phyloP scores from a whole-genome alignment of 2,797 vertebrate genomes.

The Betta splendens region DNA sequence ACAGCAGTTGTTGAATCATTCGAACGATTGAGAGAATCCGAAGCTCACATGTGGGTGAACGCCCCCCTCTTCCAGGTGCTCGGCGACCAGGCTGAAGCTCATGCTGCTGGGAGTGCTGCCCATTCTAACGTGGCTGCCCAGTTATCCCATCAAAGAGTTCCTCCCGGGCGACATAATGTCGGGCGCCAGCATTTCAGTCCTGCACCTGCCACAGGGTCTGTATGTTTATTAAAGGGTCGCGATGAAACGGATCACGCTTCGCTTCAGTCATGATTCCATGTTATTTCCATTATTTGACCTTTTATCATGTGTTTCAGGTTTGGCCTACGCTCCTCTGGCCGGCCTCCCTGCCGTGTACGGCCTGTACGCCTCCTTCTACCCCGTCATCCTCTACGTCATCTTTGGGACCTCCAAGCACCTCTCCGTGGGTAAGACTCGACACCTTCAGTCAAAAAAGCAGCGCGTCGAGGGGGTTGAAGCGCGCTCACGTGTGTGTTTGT shows the following conservation, averaged over 20 bases:
- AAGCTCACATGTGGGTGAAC: too few species aligned
- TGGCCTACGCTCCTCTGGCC: conserved; percentile 84
- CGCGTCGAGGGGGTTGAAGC: neutral
- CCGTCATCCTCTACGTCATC: conserved; percentile 82
- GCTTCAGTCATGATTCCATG: too few species aligned
- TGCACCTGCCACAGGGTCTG: conserved; percentile 94
- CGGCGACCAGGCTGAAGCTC: conserved; percentile 59
- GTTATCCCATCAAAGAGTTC: conserved; percentile 88
- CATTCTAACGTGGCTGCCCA: conserved; percentile 88
- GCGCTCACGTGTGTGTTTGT: neutral
- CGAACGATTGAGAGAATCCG: too few species aligned
- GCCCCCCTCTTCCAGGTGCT: conserved; percentile 73
- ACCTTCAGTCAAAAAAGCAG: neutral
- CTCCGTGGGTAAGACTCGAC: conserved; percentile 75
- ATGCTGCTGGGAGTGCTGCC: conserved; percentile 74
- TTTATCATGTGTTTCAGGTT: conserved; percentile 63
- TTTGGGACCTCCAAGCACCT: conserved; percentile 84
- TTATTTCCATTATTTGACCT: too few species aligned
- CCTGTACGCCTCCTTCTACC: conserved; percentile 82
- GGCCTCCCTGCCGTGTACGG: conserved; percentile 79
- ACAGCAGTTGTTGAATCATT: too few species aligned
- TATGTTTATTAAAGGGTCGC: conserved; percentile 11
- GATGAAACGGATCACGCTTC: too few species aligned
- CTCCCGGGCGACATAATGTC: conserved; percentile 86
- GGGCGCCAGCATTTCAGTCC: conserved; percentile 93